Evolutionary conservation across 2,888 invertebrate genomes (phyloP).

Genomic region (Chrysopilus asiliformis): DNA sequence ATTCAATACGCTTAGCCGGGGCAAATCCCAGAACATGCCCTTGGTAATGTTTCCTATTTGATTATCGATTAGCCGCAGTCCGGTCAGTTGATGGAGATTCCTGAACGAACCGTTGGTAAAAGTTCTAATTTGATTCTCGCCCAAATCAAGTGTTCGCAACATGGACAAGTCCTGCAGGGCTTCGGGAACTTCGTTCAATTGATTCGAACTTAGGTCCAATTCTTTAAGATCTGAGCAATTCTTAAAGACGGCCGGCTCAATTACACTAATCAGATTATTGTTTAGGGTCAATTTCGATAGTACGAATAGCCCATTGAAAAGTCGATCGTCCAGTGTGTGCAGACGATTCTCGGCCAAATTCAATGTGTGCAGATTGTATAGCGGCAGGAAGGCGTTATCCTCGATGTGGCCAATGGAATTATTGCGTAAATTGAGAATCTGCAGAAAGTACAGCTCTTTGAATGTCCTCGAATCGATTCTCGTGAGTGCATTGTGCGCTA

Average conservation of each 20-base stretch:
- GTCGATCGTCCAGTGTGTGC: slow-evolving; percentile 63
- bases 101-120: slow-evolving; percentile 73
- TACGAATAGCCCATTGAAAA: slow-evolving; percentile 74
- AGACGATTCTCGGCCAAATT: slow-evolving; percentile 80
- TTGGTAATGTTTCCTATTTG: slow-evolving; percentile 72
- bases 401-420: slow-evolving; percentile 82
- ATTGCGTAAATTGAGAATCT: slow-evolving; percentile 72
- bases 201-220: slow-evolving; percentile 78
- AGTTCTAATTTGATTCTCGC: slow-evolving; percentile 77
- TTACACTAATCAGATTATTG: slow-evolving; percentile 66
- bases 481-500: slow-evolving; percentile 72
- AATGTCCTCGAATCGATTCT: slow-evolving; percentile 73
- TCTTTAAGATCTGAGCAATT: slow-evolving; percentile 83
- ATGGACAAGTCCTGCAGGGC: slow-evolving; percentile 70
- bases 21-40: slow-evolving; percentile 79
- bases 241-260: slow-evolving; percentile 69
- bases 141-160: slow-evolving; percentile 76
- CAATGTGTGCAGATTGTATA: slow-evolving; percentile 78
- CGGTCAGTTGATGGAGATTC: slow-evolving; percentile 74
- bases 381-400: slow-evolving; percentile 72
- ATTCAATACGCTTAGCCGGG: slow-evolving; percentile 72
- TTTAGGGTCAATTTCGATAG: slow-evolving; percentile 73
- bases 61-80: slow-evolving; percentile 79
- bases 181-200: slow-evolving; percentile 66
- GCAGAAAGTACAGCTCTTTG: slow-evolving; percentile 73